phyloP scores from a whole-genome alignment of 2,888 invertebrate genomes.

The Heliconius sara region DNA sequence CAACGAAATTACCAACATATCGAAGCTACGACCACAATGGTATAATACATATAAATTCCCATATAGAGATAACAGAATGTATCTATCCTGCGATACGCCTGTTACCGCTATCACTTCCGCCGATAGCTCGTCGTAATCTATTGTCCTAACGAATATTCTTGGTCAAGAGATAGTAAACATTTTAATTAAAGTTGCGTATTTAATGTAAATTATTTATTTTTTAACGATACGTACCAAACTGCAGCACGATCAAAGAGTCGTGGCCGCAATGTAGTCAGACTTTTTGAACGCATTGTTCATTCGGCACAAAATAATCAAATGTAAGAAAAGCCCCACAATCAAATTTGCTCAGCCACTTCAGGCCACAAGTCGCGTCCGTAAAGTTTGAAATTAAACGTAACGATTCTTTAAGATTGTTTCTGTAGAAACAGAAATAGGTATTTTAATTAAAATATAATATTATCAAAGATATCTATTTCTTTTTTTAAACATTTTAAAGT shows the following conservation, averaged over 20 bases:
- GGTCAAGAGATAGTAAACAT: slow-evolving; percentile 34
- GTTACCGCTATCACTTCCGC: slow-evolving; percentile 79
- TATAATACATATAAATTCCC: slow-evolving; percentile 65
- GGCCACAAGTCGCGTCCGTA: no score
- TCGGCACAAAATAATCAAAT: neutral
- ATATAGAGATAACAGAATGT: slow-evolving; percentile 73
- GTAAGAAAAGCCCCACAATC: neutral
- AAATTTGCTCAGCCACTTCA: no score
- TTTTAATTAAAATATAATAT: no score
- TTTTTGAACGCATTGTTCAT: no score
- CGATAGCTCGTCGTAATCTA: slow-evolving; percentile 74
- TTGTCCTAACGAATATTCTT: slow-evolving; percentile 56
- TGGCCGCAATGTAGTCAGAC: no score
- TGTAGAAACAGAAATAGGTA: no score
- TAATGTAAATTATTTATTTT: neutral
- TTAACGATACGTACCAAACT: neutral
- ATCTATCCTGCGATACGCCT: slow-evolving; percentile 74
- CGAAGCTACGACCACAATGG: slow-evolving; percentile 48
- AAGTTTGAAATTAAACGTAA: no score
- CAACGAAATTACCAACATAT: slow-evolving; percentile 30
- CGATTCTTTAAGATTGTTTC: no score
- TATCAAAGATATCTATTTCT: no score
- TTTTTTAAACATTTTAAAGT: no score
- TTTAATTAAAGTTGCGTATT: slow-evolving; percentile 18
- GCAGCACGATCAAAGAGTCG: no score